Evolutionary conservation across 2,888 invertebrate genomes (phyloP), one percentile per base, ranked within the genome.

Genomic region (Atethmia centrago): DNA sequence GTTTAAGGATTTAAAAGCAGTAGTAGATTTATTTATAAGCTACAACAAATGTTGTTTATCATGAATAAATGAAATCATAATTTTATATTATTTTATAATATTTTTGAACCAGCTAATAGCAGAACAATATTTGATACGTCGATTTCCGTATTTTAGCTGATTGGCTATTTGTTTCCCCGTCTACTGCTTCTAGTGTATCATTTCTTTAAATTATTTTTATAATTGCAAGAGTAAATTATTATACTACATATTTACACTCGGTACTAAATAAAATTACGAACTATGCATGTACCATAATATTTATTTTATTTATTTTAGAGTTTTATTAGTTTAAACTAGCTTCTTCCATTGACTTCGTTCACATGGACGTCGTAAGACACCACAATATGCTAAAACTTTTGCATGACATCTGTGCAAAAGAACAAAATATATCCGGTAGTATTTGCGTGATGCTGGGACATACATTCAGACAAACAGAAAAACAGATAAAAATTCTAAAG

Each of bases 81-180:
- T n/a, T n/a, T n/a, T n/a, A n/a, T n/a, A n/a, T n/a, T n/a, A n/a
- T n/a, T n/a, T n/a, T n/a, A 25, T 25, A 53, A 7, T 25, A 56
- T 47, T 72, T 25, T 42, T 3, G 31, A 31, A 67, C 31, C 25
- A 25, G n/a, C 45, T 64, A 7, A 36, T 2, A 36, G 31, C 8
- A 58, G 36, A 40, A 51, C 8, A 36, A 51, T 58, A 71, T 58
- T 71, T 45, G 45, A 71, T 51, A 3, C 71, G 42, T 49, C 49
- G 31, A 58, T 70, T 55, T 58, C 40, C 31, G 21, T 56, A 25
- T 74, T n/a, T n/a, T n/a, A n/a, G n/a, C n/a, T n/a, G 58, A 71
- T 71, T 75, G 51, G 79, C 28, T 4, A 71, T 75, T 75, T 79
- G 58, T 71, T 71, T 79, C 31, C n/a, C 16, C 36, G 9, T 21